phyloP scores from a whole-genome alignment of 2,888 invertebrate species.

The Pristionchus maxplancki region DNA sequence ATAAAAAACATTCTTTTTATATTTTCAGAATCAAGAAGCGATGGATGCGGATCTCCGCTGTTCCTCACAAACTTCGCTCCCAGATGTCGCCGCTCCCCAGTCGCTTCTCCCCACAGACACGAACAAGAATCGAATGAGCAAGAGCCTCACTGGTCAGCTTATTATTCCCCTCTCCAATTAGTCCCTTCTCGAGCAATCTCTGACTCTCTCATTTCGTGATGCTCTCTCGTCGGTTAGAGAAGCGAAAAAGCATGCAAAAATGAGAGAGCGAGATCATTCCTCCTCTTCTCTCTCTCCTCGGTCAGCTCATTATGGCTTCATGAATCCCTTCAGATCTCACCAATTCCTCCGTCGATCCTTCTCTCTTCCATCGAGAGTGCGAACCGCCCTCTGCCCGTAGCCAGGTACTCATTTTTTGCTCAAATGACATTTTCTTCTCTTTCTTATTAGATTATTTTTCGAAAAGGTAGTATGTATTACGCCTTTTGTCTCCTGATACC shows the following conservation, averaged over 20 bases:
- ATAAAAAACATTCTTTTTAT: no score
- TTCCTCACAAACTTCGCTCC: constrained; percentile 48
- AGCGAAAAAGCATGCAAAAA: no score
- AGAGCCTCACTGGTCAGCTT: constrained; percentile 50
- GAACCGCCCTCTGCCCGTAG: constrained; percentile 43
- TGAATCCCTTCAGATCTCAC: constrained; percentile 20
- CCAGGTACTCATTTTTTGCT: no score
- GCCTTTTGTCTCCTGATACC: not conserved
- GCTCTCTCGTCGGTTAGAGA: no score
- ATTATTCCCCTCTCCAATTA: not conserved
- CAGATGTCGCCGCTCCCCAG: not conserved
- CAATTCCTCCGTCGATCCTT: constrained; percentile 21
- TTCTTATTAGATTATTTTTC: not conserved
- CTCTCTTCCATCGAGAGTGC: constrained; percentile 30
- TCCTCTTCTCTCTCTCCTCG: not conserved
- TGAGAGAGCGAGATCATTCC: no score
- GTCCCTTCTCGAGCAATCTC: no score
- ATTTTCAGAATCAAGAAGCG: constrained; percentile 12
- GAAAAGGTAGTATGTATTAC: no score
- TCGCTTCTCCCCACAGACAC: not conserved
- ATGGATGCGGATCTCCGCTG: constrained; percentile 40
- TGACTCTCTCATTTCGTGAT: no score
- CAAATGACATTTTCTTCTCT: not conserved
- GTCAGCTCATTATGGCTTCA: not conserved
- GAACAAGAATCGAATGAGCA: constrained; percentile 24